Base-by-base conservation (phyloP, 1,140 invertebrate genomes). In the Drosophila persimilis region DNA sequence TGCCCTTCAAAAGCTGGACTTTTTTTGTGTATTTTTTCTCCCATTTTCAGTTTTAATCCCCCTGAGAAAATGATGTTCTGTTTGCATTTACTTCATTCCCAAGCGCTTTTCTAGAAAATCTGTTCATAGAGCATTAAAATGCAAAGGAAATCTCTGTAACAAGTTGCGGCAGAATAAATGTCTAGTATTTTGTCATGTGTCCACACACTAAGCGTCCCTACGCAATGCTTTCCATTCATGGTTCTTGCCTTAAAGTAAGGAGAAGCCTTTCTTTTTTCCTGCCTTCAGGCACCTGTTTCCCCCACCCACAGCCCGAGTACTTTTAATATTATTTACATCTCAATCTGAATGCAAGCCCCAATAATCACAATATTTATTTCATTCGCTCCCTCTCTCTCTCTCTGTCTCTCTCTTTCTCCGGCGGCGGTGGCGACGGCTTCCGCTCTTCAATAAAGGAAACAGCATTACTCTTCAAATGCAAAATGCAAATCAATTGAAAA, bases 401-500 rank as follows among this genome's bases (percentile, higher is more conserved):
- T 62, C 63, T 24, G 45, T 50, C 31, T 13, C 43, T 55, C 24
- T 45, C 11, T 20, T 41, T 20, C 31, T 3, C 3, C 3, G 44
- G 41, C 50, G 48, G 46, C 57, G 39, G 73, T 62, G 47, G 15
- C 4, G 50, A 44, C 2, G 26, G 61, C 67, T 86, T 85, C 80
- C 75, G 80, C 80, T 71, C 48, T 60, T 58, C 47, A 47, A 9
- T 51, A 45, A 35, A 61, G 57, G 56, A 73, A 73, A 64, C 53
- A 45, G 54, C 52, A 50, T 29, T 57, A 57, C 48, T 63, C 44
- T 39, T 39, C 35, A 13, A 39, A 39, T 39, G 35, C 35, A 39
- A 43, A 73, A 74, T 64, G 70, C 70, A 77, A 85, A 73, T 80
- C 63, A 85, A 80, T 69, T 63, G 66, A 24, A 62, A 75, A 61